Evolutionary conservation across 2,113 vertebrate species (phyloP).

Genomic region (Halcyon malimbica): DNA sequence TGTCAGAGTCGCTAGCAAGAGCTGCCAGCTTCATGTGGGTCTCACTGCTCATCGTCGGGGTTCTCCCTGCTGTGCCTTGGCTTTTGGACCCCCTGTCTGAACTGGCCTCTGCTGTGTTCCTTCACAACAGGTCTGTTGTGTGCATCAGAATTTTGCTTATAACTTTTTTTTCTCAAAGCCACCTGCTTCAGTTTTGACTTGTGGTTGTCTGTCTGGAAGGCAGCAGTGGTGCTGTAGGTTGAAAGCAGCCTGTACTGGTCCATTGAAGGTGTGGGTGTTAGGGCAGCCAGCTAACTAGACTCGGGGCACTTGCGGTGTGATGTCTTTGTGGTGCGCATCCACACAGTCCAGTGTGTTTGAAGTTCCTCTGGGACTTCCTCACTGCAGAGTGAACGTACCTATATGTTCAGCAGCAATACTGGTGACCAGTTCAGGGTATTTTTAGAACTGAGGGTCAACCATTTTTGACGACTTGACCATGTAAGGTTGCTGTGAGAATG

Average conservation of each 20-base stretch:
- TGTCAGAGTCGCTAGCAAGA: too few relatives aligned
- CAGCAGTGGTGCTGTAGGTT: neutral
- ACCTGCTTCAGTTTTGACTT: neutral
- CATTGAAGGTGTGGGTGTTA: rapidly evolving
- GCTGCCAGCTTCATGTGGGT: too few relatives aligned
- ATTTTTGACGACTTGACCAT: neutral
- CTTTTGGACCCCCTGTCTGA: neutral
- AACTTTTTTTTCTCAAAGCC: neutral
- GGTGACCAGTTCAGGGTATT: neutral
- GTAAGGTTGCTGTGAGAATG: neutral
- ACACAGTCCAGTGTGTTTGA: neutral
- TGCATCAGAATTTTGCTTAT: neutral
- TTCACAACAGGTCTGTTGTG: neutral
- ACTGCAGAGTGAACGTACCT: neutral
- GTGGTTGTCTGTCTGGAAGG: neutral
- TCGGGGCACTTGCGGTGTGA: neutral
- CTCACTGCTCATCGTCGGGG: too few relatives aligned
- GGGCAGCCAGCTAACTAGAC: neutral
- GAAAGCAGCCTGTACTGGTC: neutral
- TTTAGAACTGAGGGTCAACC: neutral
- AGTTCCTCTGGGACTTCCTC: neutral
- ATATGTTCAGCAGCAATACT: neutral
- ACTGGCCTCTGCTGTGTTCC: too few relatives aligned
- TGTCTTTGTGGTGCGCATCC: neutral
- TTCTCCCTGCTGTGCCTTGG: too few relatives aligned